Evolutionary conservation across 2,888 invertebrate species (phyloP), one percentile per base, ranked within the genome.

Genomic region (Nesidiocoris tenuis): DNA sequence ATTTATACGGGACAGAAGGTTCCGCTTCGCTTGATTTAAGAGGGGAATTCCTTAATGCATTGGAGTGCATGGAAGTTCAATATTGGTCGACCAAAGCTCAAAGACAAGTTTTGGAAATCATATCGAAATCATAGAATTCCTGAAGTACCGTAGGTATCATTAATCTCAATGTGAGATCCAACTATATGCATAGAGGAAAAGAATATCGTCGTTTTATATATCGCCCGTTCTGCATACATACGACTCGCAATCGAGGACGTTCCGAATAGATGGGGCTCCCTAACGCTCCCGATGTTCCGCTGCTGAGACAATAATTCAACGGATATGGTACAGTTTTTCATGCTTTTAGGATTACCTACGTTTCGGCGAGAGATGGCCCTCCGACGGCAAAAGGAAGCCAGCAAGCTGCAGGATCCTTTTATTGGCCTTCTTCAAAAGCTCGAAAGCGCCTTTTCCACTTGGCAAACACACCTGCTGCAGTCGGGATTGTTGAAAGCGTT

Each of bases 281-380:
- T 19, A 59, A 59, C n/a, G 70, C 39, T 39, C 39, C 12, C 39
- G 39, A 39, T 39, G 39, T 39, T 39, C 39, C 39, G 59, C 59
- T 17, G 70, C 70, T 70, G 57, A 25, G 19, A 25, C 70, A 59
- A 70, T 70, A 70, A 70, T 70, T 70, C 70, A 70, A 17, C 24
- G 70, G 70, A 70, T 70, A 70, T 70, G 70, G 70, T 59, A 59
- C 70, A 57, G 70, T 70, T 70, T 70, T 70, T 70, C 70, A 70
- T 70, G 19, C 70, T 70, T 70, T 70, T 59, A 25, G 70, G 70
- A 70, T 70, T 70, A 67, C 56, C 21, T 23, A 59, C 18, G 59
- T 39, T 39, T 39, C 39, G 39, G 39, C 39, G 39, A 39, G 70
- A 59, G 59, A 59, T 70, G 59, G 68, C 54, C 19, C 21, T 12